Evolutionary conservation across 1,140 invertebrate species (phyloP).

Genomic region (Pararge aegeria): DNA sequence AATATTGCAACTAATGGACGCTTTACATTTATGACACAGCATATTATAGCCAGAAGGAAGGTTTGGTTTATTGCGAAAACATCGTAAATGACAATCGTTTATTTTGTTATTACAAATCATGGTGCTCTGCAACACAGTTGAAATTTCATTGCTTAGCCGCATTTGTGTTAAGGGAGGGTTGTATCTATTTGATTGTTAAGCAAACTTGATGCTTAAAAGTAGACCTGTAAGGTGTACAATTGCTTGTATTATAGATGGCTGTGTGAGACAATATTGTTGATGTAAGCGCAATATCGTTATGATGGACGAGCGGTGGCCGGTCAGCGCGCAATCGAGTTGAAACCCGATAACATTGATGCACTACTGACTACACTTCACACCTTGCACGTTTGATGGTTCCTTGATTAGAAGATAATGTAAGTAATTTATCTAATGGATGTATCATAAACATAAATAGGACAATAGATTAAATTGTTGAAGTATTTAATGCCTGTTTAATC

Average conservation of each 20-base stretch:
- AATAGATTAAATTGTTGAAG: not conserved
- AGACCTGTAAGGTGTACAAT: conserved; percentile 31
- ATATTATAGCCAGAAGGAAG: conserved; percentile 41
- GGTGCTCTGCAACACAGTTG: conserved; percentile 6
- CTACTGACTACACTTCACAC: conserved; percentile 25
- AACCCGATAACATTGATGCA: conserved; percentile 60
- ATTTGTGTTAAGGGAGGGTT: conserved; percentile 28
- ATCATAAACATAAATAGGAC: not conserved
- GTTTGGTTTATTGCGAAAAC: not conserved
- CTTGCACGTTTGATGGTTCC: conserved; percentile 17
- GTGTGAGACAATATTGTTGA: conserved; percentile 70
- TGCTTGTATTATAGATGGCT: conserved; percentile 20
- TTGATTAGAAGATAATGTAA: conserved; percentile 15
- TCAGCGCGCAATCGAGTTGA: conserved; percentile 70
- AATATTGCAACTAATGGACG: conserved; percentile 16
- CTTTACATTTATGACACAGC: conserved; percentile 46
- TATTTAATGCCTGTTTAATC: not conserved
- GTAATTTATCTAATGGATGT: conserved; percentile 15
- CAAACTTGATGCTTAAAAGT: not conserved
- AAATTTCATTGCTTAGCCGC: conserved; percentile 12
- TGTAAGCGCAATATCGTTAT: conserved; percentile 72
- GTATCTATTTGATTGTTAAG: conserved; percentile 36
- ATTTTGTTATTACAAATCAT: conserved; percentile 17
- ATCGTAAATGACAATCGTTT: conserved; percentile 8
- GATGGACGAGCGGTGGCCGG: conserved; percentile 68